Evolutionary conservation across 2,888 invertebrate species (phyloP), one percentile per base, ranked within the genome.

Genomic region (Argyresthia goedartella): DNA sequence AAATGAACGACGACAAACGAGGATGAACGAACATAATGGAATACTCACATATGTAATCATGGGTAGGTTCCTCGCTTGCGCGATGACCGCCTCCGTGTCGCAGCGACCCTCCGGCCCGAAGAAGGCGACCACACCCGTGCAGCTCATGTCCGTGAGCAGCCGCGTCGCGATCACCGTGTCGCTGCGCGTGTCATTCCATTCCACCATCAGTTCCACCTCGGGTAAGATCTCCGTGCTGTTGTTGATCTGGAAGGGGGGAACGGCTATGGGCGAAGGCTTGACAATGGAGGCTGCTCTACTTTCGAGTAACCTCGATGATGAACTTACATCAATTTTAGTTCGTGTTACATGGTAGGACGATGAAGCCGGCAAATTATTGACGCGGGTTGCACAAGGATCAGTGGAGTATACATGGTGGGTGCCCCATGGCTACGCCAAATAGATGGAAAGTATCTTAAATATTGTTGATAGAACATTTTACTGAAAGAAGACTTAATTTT

Each of bases 91-190:
- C 79, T 98, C 98, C n/a, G 96, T 95, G 69, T 93, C 90, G 81
- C 98, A 98, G 51, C 92, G 91, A 54, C 96, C 96, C 82, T 98
- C 98, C 1, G 98, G 97, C 4, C 98, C 98, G 75, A 98, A 96
- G 88, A 98, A 96, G 50, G 95, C 97, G 36, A 93, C 91, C 52
- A 96, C 95, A 51, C 95, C 94, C 53, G 93, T 90, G 74, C 95
- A 96, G 73, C 96, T 93, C 95, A 96, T 96, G 74, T 96, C 93
- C 35, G 95, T 95, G 80, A 97, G 91, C 62, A 92, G 90, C 62
- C 90, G 89, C 49, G 96, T 96, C 57, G 96, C 93, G 60, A 90
- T 85, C 65, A 95, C 92, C 48, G 95, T 95, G 64, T 96, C 95
- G 57, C 95, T 95, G 71, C 90, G 89, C 49, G 95, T 95, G 82